Evolutionary conservation across 2,113 vertebrate genomes (phyloP), one percentile per base, ranked within the genome.

Genomic region (Vulpes lagopus): DNA sequence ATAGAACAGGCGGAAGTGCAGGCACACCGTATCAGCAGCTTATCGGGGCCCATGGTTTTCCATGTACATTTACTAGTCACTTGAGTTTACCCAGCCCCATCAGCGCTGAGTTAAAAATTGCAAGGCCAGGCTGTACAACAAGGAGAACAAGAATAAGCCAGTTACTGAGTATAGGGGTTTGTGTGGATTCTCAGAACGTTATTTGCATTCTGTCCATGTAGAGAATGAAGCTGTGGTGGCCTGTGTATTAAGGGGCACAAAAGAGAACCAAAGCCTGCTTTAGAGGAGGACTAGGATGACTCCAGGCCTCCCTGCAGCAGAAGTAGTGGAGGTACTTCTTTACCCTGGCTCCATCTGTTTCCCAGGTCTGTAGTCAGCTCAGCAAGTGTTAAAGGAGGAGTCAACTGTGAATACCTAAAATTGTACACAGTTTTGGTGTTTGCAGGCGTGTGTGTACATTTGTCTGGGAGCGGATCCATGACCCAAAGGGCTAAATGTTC

Each of bases 11-110:
- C 98, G 98, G 99, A 99, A 99, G 98, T 97, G 20, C 95, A 98
- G 98, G 98, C 98, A 98, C 98, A 98, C 96, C 92, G 55, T 99
- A 99, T 99, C 99, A 99, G 98, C 94, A 95, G 97, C 96, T 97
- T 99, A 99, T 99, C 99, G 89, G 76, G 95, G 95, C 96, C 97
- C 80, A 95, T 98, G 98, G 99, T 99, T 99, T 99, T 98, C 98
- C 98, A 98, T 96, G 98, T 59, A 88, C 97, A 97, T 97, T 99
- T 98, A 99, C 99, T 98, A 98, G 98, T 98, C 98, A 97, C 98
- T 98, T 97, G 98, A 99, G 98, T 98, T 98, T 98, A 98, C 97
- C 98, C 98, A 96, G 93, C 98, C 97, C 98, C 98, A 98, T 98
- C 98, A 98, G 99, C 98, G 98, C 96, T 79, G 94, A 92, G 94